Conservation (phyloP, 2,113 vertebrate species). For the Leucoraja erinaceus region DNA sequence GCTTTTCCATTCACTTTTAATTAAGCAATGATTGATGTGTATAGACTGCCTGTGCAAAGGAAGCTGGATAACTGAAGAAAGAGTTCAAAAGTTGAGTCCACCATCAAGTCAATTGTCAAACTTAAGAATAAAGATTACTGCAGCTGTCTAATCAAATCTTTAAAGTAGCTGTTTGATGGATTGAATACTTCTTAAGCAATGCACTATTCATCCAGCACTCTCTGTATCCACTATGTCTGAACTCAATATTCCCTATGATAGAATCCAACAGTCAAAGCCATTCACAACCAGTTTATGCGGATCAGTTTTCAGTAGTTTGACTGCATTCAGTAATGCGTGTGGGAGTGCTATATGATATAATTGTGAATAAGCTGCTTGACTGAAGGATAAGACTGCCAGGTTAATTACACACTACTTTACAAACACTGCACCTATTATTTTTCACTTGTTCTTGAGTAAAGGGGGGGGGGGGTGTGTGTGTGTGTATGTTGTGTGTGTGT, state of each 20-base stretch:
- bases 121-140: not conserved
- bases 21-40: conserved; percentile 33
- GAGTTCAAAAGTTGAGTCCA: conserved; percentile 16
- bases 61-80: not conserved
- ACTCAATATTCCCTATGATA: not conserved
- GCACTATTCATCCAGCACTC: not conserved
- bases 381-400: not conserved
- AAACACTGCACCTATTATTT: not conserved
- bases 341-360: not conserved
- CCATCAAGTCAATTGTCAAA: conserved; percentile 19
- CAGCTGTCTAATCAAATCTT: not conserved
- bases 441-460: not conserved
- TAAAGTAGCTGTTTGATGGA: not conserved
- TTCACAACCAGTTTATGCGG: not conserved
- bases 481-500: too few relatives aligned
- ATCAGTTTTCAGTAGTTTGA: conserved; percentile 16
- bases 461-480: too few relatives aligned
- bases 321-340: too few relatives aligned
- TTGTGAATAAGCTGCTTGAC: not conserved
- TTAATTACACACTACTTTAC: not conserved
- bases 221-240: too few relatives aligned
- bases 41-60: not conserved
- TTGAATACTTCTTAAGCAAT: not conserved
- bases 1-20: conserved; percentile 34
- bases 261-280: not conserved